Evolutionary conservation across 2,888 invertebrate genomes (phyloP).

Genomic region (Drosophila imparisetae): DNA sequence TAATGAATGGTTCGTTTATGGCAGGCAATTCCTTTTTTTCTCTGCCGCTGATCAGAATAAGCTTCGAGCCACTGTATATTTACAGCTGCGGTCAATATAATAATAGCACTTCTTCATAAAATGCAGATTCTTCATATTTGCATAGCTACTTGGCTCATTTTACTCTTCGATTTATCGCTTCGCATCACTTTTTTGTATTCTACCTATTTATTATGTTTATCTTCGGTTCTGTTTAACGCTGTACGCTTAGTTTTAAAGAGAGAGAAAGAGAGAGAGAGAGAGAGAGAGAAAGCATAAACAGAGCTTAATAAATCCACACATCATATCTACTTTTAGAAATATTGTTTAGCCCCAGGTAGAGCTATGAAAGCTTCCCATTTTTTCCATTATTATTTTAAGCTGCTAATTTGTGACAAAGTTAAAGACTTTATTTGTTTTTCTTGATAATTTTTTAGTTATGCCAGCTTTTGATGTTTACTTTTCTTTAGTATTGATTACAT

Average conservation of each 20-base stretch:
- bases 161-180: neutral
- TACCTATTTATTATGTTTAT: neutral
- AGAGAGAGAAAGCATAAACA: neutral
- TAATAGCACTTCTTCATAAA: neutral
- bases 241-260: too few species aligned
- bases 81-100: neutral
- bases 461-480: neutral
- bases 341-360: neutral
- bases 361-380: neutral
- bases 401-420: too few species aligned
- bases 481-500: neutral
- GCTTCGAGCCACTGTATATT: too few species aligned
- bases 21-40: too few species aligned
- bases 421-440: neutral
- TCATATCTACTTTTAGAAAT: neutral
- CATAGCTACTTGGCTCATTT: neutral
- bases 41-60: too few species aligned
- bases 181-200: rapidly evolving
- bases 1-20: too few species aligned
- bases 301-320: neutral
- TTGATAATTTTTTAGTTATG: neutral
- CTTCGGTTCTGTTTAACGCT: neutral
- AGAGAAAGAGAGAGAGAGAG: too few species aligned
- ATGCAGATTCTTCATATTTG: neutral
- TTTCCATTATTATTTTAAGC: neutral